Evolutionary conservation across 2,113 vertebrate species (phyloP), one percentile per base, ranked within the genome.

Genomic region (Heloderma charlesbogerti): DNA sequence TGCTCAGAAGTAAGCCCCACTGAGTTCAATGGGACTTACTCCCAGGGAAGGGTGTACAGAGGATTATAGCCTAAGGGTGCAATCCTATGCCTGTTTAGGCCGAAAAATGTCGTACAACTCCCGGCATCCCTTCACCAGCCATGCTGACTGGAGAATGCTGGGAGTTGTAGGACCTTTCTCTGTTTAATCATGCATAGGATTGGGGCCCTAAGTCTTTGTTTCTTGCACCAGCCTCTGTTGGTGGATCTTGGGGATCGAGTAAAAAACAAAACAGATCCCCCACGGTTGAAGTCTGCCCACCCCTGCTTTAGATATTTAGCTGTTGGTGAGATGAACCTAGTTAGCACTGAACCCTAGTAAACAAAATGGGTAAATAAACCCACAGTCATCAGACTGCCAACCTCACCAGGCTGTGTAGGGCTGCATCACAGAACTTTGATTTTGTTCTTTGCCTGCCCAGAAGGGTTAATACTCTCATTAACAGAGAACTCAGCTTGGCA

Each of bases 401-500:
- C 34, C 57, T 40, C 10, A 7, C 40, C 0, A 1, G 48, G 34
- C 29, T 67, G 6, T 5, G 25, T 88, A 45, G 48, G n/a, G 43
- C n/a, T 86, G n/a, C 16, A 22, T 43, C 31, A 34, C 20, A 34
- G 22, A 60, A 54, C 18, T 37, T 10, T 15, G 87, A 37, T 45
- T 87, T 79, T 86, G 25, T 57, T 1, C 60, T 91, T 67, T 60
- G 34, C 57, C 92, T 60, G 43, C 48, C 92, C 66, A 57, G 88
- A 87, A 78, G 84, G 51, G 60, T 91, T 81, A 87, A 91, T 40
- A 37, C 8, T 40, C 86, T 90, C 77, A 31, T 37, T 29, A 91
- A 31, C 87, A 86, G 48, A 85, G 54, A 82, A 92, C 67, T 67
- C 16, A 51, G 22, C 77, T 88, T 87, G 2, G 0, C 12, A 84